Conservation (phyloP, 2,797 vertebrate species). For the Takifugu rubripes region DNA sequence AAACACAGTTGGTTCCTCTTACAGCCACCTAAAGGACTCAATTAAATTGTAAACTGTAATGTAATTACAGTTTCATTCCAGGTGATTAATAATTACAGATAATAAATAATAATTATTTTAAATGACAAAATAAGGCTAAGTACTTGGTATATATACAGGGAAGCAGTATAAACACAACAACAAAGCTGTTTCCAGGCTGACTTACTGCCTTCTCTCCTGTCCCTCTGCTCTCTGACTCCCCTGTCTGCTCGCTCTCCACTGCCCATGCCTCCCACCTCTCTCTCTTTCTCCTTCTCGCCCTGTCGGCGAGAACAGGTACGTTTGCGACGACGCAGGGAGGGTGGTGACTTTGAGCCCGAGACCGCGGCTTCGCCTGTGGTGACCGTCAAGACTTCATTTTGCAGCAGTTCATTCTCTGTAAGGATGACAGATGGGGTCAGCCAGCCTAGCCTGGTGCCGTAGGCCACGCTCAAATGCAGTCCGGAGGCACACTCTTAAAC, state of each 20-base stretch:
- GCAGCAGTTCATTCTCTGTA: slow-evolving; percentile 80
- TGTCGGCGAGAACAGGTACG: slow-evolving; percentile 79
- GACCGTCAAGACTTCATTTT: slow-evolving; percentile 80
- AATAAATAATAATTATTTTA: too few relatives aligned
- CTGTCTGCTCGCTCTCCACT: slow-evolving; percentile 51
- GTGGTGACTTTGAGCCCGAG: slow-evolving; percentile 72
- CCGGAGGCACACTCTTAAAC: too few relatives aligned
- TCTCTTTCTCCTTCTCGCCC: slow-evolving; percentile 71
- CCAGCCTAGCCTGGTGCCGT: too few relatives aligned
- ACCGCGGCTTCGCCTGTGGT: slow-evolving; percentile 73
- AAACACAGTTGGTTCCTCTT: slow-evolving; percentile 8
- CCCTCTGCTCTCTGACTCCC: slow-evolving; percentile 52
- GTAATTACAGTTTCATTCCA: too few relatives aligned
- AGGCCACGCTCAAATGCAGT: too few relatives aligned
- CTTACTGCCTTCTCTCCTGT: slow-evolving; percentile 67
- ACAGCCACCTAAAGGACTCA: background rate
- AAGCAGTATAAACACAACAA: background rate
- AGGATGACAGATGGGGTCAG: background rate
- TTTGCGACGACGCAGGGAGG: slow-evolving; percentile 80
- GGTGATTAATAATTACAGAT: too few relatives aligned
- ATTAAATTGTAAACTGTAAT: background rate
- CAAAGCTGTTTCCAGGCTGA: background rate
- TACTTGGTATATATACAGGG: background rate
- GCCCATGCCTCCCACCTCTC: slow-evolving; percentile 56
- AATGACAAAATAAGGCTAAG: too few relatives aligned